Evolutionary conservation across 2,888 invertebrate genomes (phyloP), one percentile per base, ranked within the genome.

Genomic region (Hydrotaea diabolus): DNA sequence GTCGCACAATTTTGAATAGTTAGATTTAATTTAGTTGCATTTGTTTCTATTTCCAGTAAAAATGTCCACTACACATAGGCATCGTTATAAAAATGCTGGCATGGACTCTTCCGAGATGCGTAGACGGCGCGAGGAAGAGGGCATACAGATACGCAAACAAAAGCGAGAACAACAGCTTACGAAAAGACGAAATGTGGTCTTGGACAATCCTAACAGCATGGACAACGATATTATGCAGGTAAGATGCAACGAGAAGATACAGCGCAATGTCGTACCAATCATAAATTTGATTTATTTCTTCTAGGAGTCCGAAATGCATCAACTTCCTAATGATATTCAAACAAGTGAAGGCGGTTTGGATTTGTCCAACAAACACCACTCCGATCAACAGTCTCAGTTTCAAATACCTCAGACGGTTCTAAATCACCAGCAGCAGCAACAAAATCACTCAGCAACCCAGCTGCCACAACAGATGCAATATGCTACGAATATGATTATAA

Each of bases 81-180:
- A 97, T 93, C 96, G 98, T 89, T 99, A 98, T 92, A 98, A 99
- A 95, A 98, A 98, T 94, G 95, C 95, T 86, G 98, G 97, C 1
- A 93, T 98, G 88, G 98, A 98, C 93, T 96, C 97, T 4, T 96
- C 98, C 87, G 98, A 99, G 93, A 93, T 98, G 88, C 94, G 99
- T 71, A 95, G 98, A 75, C 94, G 98, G 55, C 94, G 99, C 57
- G 99, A 99, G 92, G 99, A 99, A 90, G 98, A 98, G 92, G 98
- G 98, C 31, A 97, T 99, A 36, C 98, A 99, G 90, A 93, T 99
- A 71, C 93, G 99, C 75, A 99, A 99, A 94, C 98, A 98, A 89
- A 98, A 98, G 93, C 93, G 98, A 85, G 99, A 99, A 92, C 97
- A 98, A 91, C 98, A 98, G 92, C 93, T 98, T 49, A 97, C 97